Percentiles rank a stretch among this genome's conserved stretches.
These are phyloP conservation scores for Protobothrops flavoviridis DNA, from an alignment of 2,113 vertebrate species.

Conservation along the genomic window DNA sequence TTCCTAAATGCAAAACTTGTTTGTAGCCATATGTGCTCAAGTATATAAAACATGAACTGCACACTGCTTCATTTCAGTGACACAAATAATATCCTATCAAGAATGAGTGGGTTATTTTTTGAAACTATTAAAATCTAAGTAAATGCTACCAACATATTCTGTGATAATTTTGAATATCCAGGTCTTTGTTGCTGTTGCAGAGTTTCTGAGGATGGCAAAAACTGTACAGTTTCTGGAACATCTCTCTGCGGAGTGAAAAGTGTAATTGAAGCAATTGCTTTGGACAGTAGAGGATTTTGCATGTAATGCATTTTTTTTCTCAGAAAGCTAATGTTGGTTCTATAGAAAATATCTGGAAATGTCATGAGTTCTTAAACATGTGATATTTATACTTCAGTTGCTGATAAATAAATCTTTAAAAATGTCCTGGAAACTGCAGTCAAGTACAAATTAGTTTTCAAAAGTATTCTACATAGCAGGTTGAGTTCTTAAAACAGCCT, in stretches of 20 bases:
- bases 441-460: background rate
- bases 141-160: background rate
- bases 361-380: background rate
- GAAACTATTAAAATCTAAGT: background rate
- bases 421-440: background rate
- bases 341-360: background rate
- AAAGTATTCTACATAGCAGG: background rate
- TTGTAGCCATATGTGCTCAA: background rate
- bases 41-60: background rate
- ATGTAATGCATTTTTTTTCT: background rate
- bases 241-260: background rate
- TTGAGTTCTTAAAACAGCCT: background rate
- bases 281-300: background rate
- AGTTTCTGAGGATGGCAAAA: background rate
- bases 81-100: background rate
- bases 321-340: background rate
- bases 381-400: background rate
- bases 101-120: background rate
- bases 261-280: conserved; percentile 14
- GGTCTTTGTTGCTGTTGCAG: background rate
- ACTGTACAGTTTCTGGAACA: background rate
- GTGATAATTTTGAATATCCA: background rate
- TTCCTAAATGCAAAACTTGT: too few relatives aligned
- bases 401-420: background rate
- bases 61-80: background rate